Base-by-base conservation (phyloP, 1,140 invertebrate species). In the Brachionus manjavacas region DNA sequence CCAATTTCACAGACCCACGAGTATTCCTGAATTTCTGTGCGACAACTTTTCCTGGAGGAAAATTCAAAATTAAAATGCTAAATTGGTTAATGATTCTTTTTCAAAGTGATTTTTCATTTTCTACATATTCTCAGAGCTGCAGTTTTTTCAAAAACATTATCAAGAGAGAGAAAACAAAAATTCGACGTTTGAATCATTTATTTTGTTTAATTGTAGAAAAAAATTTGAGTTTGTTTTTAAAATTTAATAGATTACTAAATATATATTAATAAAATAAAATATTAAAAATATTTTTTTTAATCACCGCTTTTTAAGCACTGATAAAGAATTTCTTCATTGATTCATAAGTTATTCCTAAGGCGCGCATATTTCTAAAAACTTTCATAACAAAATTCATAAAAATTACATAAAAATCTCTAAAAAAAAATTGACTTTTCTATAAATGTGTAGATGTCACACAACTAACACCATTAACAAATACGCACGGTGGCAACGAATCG, bases 401-500 rank as follows among this genome's bases (percentile, higher is more conserved):
- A 60, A 60, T 60, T 60, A 60, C 52, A 60, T 60, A 60, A 60
- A 60, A 60, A 16, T 20, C 8, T 20, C n/a, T 60, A 60, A 60
- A 60, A 60, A 16, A 20, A 2, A 7, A 20, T 60, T 41, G 31
- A n/a, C 16, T 25, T 64, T n/a, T 16, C 52, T 83, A 83, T 55
- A 83, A 70, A 35, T 83, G 64, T 28, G 81, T 83, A n/a, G 60
- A 83, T 46, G 81, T 83, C 8, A 83, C 81, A 68, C 60, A 83
- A 39, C 60, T 68, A 55, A 83, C 81, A 20, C 81, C 81, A 39
- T 83, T 68, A 9, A 83, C 81, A 35, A 83, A 83, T 41, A 83
- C 41, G 55, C 60, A 46, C 52, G 81, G 81, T n/a, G 81, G 81
- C 12, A 83, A 55, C 1, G 60, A 68, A 35, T 83, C 60, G 9